These are phyloP conservation scores for Andrena flavipes DNA, from an alignment of 2,888 invertebrate species.

Conservation along the genomic window DNA sequence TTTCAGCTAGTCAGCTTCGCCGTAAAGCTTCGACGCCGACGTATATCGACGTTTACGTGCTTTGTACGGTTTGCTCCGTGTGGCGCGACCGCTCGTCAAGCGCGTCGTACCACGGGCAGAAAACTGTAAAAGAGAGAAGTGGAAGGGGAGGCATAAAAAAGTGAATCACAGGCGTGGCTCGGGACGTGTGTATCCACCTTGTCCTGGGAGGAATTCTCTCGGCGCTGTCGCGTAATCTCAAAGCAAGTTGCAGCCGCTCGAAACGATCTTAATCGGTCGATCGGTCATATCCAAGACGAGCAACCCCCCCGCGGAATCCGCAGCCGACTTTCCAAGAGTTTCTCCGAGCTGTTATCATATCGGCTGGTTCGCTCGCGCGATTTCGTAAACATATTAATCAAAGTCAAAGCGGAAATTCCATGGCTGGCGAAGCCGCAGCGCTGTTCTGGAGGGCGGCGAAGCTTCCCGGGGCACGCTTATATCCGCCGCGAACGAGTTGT, in stretches of 20 bases:
- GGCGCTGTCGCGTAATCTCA: neutral
- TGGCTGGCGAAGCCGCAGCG: slow-evolving; percentile 1
- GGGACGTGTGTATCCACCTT: neutral
- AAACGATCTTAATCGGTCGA: no score
- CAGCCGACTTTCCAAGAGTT: neutral
- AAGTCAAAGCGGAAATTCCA: slow-evolving; percentile 37
- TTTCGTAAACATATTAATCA: slow-evolving; percentile 32
- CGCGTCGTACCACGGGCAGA: slow-evolving; percentile 28
- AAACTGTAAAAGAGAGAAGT: slow-evolving; percentile 33
- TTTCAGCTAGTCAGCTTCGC: slow-evolving; percentile 27
- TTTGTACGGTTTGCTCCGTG: slow-evolving; percentile 51
- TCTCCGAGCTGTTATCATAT: neutral
- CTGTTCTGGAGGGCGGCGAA: slow-evolving; percentile 20
- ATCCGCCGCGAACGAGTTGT: slow-evolving; percentile 32
- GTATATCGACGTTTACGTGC: slow-evolving; percentile 46
- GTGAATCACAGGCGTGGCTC: slow-evolving; percentile 9
- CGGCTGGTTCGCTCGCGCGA: neutral
- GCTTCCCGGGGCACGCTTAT: slow-evolving; percentile 37
- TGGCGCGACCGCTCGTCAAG: slow-evolving; percentile 16
- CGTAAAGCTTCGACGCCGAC: slow-evolving; percentile 54
- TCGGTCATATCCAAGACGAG: no score
- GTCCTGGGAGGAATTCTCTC: neutral
- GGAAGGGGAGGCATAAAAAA: slow-evolving; percentile 8
- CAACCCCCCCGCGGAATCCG: neutral
- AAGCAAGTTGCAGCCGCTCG: no score